A percentile compares a stretch with the other conserved stretches of the same genome.
These are phyloP conservation scores for Rachycentron canadum DNA, from an alignment of 2,797 vertebrate genomes.

Conservation along the genomic window DNA sequence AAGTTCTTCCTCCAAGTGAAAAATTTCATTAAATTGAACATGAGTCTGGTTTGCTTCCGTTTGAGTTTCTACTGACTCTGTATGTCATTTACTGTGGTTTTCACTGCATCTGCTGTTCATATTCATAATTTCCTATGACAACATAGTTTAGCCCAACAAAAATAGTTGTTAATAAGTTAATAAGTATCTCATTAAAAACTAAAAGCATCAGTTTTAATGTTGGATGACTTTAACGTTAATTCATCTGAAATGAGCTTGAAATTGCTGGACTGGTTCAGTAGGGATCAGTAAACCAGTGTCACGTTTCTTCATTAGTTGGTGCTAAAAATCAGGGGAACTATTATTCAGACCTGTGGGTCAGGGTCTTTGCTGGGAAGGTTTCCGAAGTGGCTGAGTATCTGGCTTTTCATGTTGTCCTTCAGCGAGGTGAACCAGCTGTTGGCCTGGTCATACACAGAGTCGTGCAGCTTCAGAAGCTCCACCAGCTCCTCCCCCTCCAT, in stretches of 20 bases:
- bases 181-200: background rate
- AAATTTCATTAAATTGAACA: background rate
- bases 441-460: conserved; percentile 93
- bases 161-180: background rate
- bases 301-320: background rate
- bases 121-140: conserved; percentile 1
- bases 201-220: background rate
- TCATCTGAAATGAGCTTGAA: background rate
- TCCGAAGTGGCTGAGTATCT: conserved; percentile 95
- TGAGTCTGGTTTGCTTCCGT: no score
- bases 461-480: conserved; percentile 90
- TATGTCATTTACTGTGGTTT: no score
- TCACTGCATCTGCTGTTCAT: background rate
- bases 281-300: background rate
- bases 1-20: background rate
- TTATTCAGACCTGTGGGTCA: conserved; percentile 67
- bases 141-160: background rate
- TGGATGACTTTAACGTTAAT: background rate
- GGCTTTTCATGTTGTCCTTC: conserved; percentile 93
- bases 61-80: no score
- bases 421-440: conserved; percentile 93
- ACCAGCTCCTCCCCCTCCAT: conserved; percentile 89
- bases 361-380: conserved; percentile 90
- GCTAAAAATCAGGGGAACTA: background rate
- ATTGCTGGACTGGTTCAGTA: background rate